Evolutionary conservation across 2,113 vertebrate species (phyloP).

Genomic region (Microtus oregoni): DNA sequence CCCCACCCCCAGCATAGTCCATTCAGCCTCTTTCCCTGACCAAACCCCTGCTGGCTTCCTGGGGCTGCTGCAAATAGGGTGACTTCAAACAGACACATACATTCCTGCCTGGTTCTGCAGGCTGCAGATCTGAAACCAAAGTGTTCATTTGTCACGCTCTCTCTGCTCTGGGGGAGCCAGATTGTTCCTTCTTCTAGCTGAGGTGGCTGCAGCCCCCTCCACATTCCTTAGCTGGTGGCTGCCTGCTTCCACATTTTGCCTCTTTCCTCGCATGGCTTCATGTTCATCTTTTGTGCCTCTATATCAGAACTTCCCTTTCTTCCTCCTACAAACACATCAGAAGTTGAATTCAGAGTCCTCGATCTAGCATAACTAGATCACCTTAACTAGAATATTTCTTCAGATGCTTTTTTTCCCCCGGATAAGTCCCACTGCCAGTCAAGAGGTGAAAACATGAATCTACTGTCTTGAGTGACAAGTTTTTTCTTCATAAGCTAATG

Average conservation of each 20-base stretch:
- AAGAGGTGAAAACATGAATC: neutral
- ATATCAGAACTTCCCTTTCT: neutral
- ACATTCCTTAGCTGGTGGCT: neutral
- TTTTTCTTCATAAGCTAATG: neutral
- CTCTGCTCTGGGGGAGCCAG: neutral
- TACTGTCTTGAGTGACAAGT: neutral
- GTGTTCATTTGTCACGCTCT: accelerated
- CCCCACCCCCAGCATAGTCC: neutral
- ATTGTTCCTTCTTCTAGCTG: neutral
- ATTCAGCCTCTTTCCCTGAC: neutral
- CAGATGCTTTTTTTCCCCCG: neutral
- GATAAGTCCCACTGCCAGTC: neutral
- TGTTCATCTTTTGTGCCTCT: neutral
- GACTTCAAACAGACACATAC: neutral
- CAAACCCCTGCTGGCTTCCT: neutral
- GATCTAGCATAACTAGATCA: neutral
- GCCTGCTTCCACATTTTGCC: neutral
- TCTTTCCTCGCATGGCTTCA: neutral
- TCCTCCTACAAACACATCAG: neutral
- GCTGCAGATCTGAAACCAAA: neutral
- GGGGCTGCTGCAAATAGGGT: too few species aligned
- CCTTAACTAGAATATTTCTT: neutral
- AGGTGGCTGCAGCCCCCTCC: neutral
- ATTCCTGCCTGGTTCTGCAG: neutral
- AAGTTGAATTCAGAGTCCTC: neutral